A percentile compares a stretch with the other conserved stretches of the same genome.
Evolutionary conservation across 1,140 invertebrate species (phyloP).

Genomic region (Agrypnia vestita): DNA sequence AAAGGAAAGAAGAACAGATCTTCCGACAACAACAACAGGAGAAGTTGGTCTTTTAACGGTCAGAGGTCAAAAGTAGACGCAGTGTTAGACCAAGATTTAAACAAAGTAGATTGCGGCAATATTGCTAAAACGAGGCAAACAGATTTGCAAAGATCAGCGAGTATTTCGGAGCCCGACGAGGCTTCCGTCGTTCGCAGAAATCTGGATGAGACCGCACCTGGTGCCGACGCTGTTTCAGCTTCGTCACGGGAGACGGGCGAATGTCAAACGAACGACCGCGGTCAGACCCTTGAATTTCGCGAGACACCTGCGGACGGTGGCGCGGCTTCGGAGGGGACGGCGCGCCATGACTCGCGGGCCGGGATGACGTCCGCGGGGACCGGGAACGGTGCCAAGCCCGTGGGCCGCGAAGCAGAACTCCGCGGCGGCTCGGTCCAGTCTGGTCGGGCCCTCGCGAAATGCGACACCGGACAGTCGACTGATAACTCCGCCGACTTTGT

Average conservation of each 20-base stretch:
- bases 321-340: neutral
- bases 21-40: slow-evolving; percentile 46
- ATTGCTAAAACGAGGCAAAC: neutral
- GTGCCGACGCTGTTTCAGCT: neutral
- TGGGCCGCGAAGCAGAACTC: slow-evolving; percentile 42
- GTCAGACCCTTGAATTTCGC: neutral
- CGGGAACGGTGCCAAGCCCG: slow-evolving; percentile 52
- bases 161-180: neutral
- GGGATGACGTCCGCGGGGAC: slow-evolving; percentile 26
- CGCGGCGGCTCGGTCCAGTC: slow-evolving; percentile 45
- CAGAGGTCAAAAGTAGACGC: slow-evolving; percentile 38
- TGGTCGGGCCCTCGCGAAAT: slow-evolving; percentile 39
- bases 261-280: slow-evolving; percentile 2
- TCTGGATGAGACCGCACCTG: neutral
- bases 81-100: slow-evolving; percentile 10
- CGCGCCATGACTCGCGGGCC: slow-evolving; percentile 25
- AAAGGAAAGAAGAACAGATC: slow-evolving; percentile 41
- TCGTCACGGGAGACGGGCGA: neutral
- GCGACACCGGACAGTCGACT: slow-evolving; percentile 47
- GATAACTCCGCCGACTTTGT: slow-evolving; percentile 22
- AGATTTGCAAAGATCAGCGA: slow-evolving; percentile 29
- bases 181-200: neutral
- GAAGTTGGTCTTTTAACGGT: slow-evolving; percentile 55
- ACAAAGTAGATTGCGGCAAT: neutral
- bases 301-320: slow-evolving; percentile 7